Evolutionary conservation across 2,888 invertebrate genomes (phyloP).

Genomic region (Anarsia innoxiella): DNA sequence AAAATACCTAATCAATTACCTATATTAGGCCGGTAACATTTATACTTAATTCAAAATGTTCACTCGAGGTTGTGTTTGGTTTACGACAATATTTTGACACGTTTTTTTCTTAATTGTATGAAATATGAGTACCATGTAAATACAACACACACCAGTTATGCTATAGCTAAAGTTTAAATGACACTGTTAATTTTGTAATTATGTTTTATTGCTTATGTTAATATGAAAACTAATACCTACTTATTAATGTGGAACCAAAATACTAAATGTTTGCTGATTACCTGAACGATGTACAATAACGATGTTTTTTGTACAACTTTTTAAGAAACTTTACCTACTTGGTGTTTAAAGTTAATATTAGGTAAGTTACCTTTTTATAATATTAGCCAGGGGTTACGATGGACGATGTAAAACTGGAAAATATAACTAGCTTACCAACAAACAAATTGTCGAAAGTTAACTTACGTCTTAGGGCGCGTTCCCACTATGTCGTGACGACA

Average conservation of each 20-base stretch:
- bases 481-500: no score
- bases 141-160: slow-evolving; percentile 3
- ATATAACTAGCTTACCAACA: background rate
- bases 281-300: slow-evolving; percentile 57
- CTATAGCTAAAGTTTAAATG: no score
- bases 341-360: background rate
- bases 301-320: background rate
- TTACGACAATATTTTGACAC: slow-evolving; percentile 8
- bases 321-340: background rate
- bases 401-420: background rate
- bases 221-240: slow-evolving; percentile 3
- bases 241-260: slow-evolving; percentile 29
- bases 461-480: no score
- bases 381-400: background rate
- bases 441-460: no score
- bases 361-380: background rate
- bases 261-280: slow-evolving; percentile 37
- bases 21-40: slow-evolving; percentile 16
- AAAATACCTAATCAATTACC: background rate
- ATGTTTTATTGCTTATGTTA: slow-evolving; percentile 10
- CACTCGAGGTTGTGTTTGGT: slow-evolving; percentile 70
- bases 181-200: slow-evolving; percentile 5
- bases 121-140: slow-evolving; percentile 11
- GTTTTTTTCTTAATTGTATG: slow-evolving; percentile 19
- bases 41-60: slow-evolving; percentile 28